phyloP scores from a whole-genome alignment of 2,113 vertebrate species.

The Enhydra lutris region DNA sequence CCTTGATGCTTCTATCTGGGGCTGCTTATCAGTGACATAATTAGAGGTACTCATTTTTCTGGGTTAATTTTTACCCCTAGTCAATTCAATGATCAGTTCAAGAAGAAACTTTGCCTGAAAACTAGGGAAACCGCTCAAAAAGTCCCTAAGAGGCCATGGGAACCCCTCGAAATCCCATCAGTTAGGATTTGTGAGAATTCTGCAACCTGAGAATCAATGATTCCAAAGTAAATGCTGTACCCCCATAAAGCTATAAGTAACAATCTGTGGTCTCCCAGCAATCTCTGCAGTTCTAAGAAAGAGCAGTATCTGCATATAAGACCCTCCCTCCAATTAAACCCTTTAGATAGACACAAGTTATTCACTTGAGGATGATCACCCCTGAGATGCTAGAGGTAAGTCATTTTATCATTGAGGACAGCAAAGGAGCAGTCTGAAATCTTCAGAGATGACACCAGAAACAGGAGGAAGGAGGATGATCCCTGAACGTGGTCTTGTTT shows the following conservation, averaged over 20 bases:
- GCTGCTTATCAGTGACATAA: background rate
- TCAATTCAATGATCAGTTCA: background rate
- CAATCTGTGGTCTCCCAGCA: background rate
- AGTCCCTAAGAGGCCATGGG: background rate
- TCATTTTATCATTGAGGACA: background rate
- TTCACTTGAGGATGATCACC: background rate
- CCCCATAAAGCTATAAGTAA: background rate
- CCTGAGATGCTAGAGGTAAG: background rate
- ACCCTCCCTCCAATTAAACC: background rate
- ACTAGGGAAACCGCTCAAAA: background rate
- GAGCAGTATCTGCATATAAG: background rate
- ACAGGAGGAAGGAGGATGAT: background rate
- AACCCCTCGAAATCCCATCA: background rate
- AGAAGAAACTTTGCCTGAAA: background rate
- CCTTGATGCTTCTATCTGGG: background rate
- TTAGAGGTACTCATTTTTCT: background rate
- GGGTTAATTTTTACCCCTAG: background rate
- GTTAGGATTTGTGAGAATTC: background rate
- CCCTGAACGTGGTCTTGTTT: constrained; percentile 24
- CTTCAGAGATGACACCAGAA: background rate
- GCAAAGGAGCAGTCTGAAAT: background rate
- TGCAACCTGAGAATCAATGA: background rate
- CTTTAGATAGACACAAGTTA: background rate
- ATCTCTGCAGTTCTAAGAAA: background rate
- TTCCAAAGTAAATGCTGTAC: background rate